These are phyloP conservation scores for Bilobella aurantiaca DNA, from an alignment of 1,140 invertebrate species.

Conservation along the genomic window DNA sequence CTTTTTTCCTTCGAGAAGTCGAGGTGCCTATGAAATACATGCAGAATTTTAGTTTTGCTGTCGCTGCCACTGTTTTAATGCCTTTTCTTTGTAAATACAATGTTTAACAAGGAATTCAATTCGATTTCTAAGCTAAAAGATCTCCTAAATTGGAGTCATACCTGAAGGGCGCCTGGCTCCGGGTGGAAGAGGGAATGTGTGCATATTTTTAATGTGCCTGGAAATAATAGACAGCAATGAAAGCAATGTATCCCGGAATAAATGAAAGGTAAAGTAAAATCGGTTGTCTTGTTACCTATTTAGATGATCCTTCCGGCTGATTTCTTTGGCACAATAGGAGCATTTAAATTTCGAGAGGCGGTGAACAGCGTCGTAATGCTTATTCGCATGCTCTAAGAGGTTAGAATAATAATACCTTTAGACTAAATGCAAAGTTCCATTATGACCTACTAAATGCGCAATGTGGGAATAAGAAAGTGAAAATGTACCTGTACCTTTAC, in stretches of 20 bases:
- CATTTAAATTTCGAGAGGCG: constrained; percentile 25
- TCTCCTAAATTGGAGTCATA: too few relatives aligned
- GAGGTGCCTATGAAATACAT: too few relatives aligned
- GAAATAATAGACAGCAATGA: background rate
- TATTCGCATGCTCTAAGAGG: constrained; percentile 29
- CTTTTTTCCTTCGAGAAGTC: background rate
- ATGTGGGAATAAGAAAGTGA: background rate
- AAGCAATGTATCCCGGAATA: background rate
- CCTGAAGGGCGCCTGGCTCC: background rate
- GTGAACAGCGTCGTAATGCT: constrained; percentile 29
- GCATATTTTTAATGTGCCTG: constrained; percentile 33
- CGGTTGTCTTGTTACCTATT: background rate
- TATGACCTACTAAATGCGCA: too few relatives aligned
- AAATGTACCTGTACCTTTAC: constrained; percentile 11
- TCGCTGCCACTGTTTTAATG: too few relatives aligned
- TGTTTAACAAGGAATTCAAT: background rate
- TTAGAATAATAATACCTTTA: constrained; percentile 10
- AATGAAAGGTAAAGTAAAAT: too few relatives aligned
- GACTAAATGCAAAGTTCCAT: too few relatives aligned
- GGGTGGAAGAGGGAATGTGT: constrained; percentile 9
- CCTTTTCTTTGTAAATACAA: too few relatives aligned
- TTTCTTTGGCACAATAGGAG: constrained; percentile 30
- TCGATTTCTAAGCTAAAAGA: too few relatives aligned
- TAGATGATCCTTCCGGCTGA: constrained; percentile 31
- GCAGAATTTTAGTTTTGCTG: too few relatives aligned